phyloP scores from a whole-genome alignment of 2,888 invertebrate species.

The Ormia ochracea region DNA sequence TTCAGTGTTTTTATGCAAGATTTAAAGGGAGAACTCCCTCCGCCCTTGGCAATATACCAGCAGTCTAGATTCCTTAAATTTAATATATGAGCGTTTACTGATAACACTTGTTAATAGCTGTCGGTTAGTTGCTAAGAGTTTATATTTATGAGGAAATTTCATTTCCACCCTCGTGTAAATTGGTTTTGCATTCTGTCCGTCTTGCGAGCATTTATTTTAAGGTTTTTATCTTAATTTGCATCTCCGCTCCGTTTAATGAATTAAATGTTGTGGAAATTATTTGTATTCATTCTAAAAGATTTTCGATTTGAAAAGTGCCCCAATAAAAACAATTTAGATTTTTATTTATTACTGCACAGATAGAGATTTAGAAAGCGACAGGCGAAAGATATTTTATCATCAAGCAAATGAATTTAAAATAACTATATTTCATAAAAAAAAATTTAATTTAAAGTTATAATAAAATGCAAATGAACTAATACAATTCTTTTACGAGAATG shows the following conservation, averaged over 20 bases:
- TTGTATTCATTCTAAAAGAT: constrained; percentile 5
- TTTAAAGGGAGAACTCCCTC: neutral
- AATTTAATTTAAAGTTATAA: neutral
- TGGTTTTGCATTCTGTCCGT: neutral
- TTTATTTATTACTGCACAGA: constrained; percentile 11
- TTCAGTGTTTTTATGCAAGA: neutral
- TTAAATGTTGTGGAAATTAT: constrained; percentile 69
- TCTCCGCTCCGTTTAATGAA: constrained; percentile 68
- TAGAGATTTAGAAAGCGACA: neutral
- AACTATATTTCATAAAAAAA: neutral
- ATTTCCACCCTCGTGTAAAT: constrained; percentile 41
- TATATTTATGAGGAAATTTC: neutral
- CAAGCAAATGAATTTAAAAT: neutral
- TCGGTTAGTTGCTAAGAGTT: constrained; percentile 40
- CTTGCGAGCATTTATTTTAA: constrained; percentile 30
- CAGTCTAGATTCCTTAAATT: constrained; percentile 14
- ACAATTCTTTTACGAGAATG: neutral
- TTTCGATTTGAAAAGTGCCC: constrained; percentile 53
- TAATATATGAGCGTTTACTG: constrained; percentile 73
- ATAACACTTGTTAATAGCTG: constrained; percentile 68
- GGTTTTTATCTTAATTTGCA: constrained; percentile 67
- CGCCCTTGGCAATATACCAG: too few relatives aligned
- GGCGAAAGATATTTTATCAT: neutral
- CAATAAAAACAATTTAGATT: constrained; percentile 49
- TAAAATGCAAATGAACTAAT: neutral